Base-by-base conservation (phyloP, 2,888 invertebrate species). In the Tillus elongatus region DNA sequence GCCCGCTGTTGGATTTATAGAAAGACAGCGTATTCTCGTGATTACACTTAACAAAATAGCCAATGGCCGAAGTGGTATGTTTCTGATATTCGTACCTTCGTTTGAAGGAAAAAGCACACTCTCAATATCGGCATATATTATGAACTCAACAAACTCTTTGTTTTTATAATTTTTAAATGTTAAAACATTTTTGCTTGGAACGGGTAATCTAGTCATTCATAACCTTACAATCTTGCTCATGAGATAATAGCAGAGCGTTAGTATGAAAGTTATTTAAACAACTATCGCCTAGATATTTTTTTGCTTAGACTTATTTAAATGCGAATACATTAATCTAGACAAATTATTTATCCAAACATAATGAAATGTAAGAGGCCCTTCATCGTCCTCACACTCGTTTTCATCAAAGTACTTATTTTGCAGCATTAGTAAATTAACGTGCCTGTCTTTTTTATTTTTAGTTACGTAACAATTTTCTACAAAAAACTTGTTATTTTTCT, bases 31-130 rank as follows among this genome's bases (percentile, higher is more conserved):
- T 16, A n/a, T 42, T 36, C 19, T 38, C 36, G 26, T 33, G 42
- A 1, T 33, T 24, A 15, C 44, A 42, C 19, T 44, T 40, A 6
- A 40, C 16, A 14, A 38, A 44, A 12, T 40, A 42, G 2, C 36
- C 37, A 8, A 34, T 27, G 14, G 16, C 33, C 10, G 13, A 19
- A 8, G 43, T 39, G 8, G 30, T 4, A 30, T 43, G 43, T 15
- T 36, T 11, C 2, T 35, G 36, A 26, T 30, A 8, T 30, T 16
- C 34, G 27, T 36, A 3, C 2, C 11, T 1, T 19, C 15, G 11
- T 15, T 12, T 15, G 29, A 9, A 2, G 37, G 35, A 33, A 32
- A 24, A 4, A 39, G 12, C 14, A 39, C 11, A 13, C n/a, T 32
- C 26, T 41, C 33, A 15, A 41, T 36, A 39, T 41, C 41, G 1